Percentiles rank a stretch among this genome's conserved stretches.
These are phyloP conservation scores for Parapsyche elsis DNA, from an alignment of 1,140 invertebrate species.

Conservation along the genomic window DNA sequence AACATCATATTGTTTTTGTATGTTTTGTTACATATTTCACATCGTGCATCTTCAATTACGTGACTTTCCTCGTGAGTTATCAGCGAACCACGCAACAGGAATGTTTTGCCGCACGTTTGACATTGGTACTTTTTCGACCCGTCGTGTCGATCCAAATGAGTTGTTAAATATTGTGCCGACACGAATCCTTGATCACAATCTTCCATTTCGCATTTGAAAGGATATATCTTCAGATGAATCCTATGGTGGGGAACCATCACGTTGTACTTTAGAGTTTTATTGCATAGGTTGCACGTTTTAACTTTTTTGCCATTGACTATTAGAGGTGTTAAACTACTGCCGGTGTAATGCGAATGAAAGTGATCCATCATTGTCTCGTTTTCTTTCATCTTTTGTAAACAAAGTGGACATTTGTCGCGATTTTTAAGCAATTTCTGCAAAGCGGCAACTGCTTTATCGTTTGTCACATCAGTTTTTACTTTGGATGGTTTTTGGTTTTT, in stretches of 20 bases:
- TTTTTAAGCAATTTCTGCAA: constrained; percentile 50
- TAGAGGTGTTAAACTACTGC: constrained; percentile 43
- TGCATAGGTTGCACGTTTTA: constrained; percentile 46
- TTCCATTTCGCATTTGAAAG: constrained; percentile 52
- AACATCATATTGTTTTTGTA: constrained; percentile 51
- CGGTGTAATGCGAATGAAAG: constrained; percentile 49
- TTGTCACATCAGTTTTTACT: constrained; percentile 32
- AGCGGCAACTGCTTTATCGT: constrained; percentile 44
- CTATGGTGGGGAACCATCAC: constrained; percentile 52
- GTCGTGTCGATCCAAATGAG: constrained; percentile 39
- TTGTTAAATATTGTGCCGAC: constrained; percentile 42
- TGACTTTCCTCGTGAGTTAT: constrained; percentile 52
- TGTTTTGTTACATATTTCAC: constrained; percentile 52
- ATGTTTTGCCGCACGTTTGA: constrained; percentile 52
- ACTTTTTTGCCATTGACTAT: constrained; percentile 53
- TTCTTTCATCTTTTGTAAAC: constrained; percentile 60
- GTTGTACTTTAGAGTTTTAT: constrained; percentile 45
- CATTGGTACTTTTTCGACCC: constrained; percentile 53
- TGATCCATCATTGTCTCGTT: constrained; percentile 59
- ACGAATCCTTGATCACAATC: constrained; percentile 45
- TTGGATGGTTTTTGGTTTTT: neutral
- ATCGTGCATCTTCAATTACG: constrained; percentile 45
- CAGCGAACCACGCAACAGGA: constrained; percentile 45
- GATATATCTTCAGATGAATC: constrained; percentile 52
- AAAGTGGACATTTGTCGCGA: constrained; percentile 52